phyloP scores from a whole-genome alignment of 1,140 invertebrate species.

The Pollicipes pollicipes region DNA sequence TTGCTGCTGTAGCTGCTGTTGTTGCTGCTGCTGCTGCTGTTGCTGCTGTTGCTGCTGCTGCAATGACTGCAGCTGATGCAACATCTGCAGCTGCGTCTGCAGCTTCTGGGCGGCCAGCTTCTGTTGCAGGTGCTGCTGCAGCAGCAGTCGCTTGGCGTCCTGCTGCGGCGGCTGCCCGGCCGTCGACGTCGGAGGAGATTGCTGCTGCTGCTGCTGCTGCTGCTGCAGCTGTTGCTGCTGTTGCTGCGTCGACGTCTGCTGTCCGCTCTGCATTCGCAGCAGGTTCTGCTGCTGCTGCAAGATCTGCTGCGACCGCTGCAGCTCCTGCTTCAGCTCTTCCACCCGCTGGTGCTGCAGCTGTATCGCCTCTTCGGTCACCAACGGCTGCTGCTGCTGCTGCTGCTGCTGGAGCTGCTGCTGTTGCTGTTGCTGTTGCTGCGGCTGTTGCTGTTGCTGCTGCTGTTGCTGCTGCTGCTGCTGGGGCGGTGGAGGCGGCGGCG shows the following conservation, averaged over 20 bases:
- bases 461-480: conserved; percentile 47
- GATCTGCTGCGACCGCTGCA: conserved; percentile 27
- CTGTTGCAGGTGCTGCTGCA: conserved; percentile 40
- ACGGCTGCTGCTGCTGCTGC: conserved; percentile 15
- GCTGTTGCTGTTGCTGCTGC: conserved; percentile 64
- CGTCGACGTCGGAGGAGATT: conserved; percentile 14
- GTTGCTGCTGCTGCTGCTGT: conserved; percentile 25
- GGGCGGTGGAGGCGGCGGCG: conserved; percentile 10
- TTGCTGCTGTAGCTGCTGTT: conserved; percentile 19
- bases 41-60: conserved; percentile 32
- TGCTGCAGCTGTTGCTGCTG: conserved; percentile 21
- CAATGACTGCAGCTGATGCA: conserved; percentile 47
- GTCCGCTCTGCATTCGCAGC: conserved; percentile 68
- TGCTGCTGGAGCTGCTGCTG: conserved; percentile 18
- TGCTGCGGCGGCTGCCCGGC: conserved; percentile 8
- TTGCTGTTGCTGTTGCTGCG: conserved; percentile 52
- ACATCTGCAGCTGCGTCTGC: conserved; percentile 36
- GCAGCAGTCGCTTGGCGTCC: conserved; percentile 39
- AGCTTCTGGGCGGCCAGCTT: conserved; percentile 23
- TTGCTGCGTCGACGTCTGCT: conserved; percentile 66
- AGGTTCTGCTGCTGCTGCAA: conserved; percentile 33
- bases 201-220: conserved; percentile 16
- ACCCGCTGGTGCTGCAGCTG: conserved; percentile 70
- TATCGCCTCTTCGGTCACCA: conserved; percentile 46
- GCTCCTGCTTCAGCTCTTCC: conserved; percentile 63